Conservation (phyloP, 2,888 invertebrate species). For the Oscheius myriophilus region DNA sequence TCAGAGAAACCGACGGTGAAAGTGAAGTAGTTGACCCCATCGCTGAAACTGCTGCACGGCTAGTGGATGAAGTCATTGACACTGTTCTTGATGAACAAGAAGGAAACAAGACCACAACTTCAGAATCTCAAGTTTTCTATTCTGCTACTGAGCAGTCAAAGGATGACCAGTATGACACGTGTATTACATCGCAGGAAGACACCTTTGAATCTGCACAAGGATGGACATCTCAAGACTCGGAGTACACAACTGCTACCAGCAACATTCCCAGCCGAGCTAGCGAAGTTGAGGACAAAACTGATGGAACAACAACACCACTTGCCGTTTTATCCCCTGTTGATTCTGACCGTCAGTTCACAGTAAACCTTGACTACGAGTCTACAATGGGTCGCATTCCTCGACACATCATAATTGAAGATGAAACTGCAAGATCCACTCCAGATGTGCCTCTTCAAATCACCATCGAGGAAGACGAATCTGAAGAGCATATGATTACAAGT, state of each 20-base stretch:
- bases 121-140: conserved; percentile 32
- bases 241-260: conserved; percentile 54
- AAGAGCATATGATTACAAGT: conserved; percentile 46
- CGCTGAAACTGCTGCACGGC: conserved; percentile 33
- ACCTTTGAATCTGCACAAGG: conserved; percentile 55
- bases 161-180: conserved; percentile 58
- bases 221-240: conserved; percentile 57
- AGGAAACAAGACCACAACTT: conserved; percentile 34
- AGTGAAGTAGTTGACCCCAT: conserved; percentile 37
- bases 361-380: conserved; percentile 43
- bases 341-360: conserved; percentile 58
- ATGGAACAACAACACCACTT: conserved; percentile 45
- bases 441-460: conserved; percentile 53
- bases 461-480: conserved; percentile 50
- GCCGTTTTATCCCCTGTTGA: conserved; percentile 45
- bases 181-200: conserved; percentile 59
- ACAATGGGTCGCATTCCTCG: conserved; percentile 23
- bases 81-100: conserved; percentile 36
- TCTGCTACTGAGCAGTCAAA: conserved; percentile 50
- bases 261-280: conserved; percentile 43
- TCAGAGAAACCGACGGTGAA: conserved; percentile 40
- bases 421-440: conserved; percentile 51
- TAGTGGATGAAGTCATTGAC: conserved; percentile 49
- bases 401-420: conserved; percentile 34
- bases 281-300: conserved; percentile 42